phyloP scores from a whole-genome alignment of 2,888 invertebrate genomes.

The Tetragnatha montana region DNA sequence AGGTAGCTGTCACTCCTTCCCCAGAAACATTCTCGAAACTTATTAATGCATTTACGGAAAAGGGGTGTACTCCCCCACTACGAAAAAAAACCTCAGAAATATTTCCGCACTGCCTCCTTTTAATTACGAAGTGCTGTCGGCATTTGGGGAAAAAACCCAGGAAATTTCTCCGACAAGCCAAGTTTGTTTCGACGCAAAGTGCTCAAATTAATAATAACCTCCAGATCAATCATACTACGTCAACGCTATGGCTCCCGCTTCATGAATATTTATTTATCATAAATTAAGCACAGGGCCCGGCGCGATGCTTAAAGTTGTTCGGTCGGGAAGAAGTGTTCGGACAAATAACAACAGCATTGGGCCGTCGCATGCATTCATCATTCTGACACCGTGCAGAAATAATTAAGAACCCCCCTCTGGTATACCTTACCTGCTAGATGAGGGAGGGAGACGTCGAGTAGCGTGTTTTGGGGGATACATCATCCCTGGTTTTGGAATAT shows the following conservation, averaged over 20 bases:
- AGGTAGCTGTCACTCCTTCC: not conserved
- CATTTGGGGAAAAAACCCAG: not conserved
- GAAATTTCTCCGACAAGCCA: not conserved
- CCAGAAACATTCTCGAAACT: not conserved
- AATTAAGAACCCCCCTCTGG: slow-evolving; percentile 11
- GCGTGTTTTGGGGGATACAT: not conserved
- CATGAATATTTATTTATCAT: slow-evolving; percentile 53
- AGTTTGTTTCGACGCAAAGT: not conserved
- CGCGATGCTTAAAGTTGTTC: slow-evolving; percentile 13
- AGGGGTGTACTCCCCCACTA: not conserved
- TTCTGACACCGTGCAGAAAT: slow-evolving; percentile 33
- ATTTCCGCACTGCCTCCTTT: not conserved
- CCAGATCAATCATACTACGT: slow-evolving; percentile 22
- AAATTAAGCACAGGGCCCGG: slow-evolving; percentile 19
- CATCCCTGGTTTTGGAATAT: not conserved
- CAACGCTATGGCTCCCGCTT: slow-evolving; percentile 4
- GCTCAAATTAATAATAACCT: slow-evolving; percentile 16
- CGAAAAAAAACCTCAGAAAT: not conserved
- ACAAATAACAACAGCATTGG: slow-evolving; percentile 42
- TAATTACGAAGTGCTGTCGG: not conserved
- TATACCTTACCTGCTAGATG: not conserved
- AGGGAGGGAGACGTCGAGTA: not conserved
- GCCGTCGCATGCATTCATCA: slow-evolving; percentile 1
- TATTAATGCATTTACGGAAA: not conserved
- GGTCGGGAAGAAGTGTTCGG: slow-evolving; percentile 2